Base-by-base conservation (phyloP, 2,888 invertebrate species). In the Synanthedon tipuliformis region DNA sequence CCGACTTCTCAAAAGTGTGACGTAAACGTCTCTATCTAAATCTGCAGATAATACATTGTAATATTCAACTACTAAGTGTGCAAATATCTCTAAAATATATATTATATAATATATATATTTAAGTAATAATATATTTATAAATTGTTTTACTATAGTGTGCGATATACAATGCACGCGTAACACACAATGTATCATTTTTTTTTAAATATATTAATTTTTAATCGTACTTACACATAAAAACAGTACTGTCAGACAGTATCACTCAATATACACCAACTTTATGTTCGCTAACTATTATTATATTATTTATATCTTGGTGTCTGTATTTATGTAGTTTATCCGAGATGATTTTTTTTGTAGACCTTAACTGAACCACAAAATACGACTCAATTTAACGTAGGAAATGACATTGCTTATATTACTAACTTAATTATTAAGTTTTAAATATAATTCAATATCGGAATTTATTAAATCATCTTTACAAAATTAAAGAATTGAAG, bases 41-140 rank as follows among this genome's bases (percentile, higher is more conserved):
- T 77, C 83, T 83, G 86, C 86, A 76, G 79, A 79, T 82, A 83
- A 34, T 79, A 85, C 79, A 78, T 75, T 76, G 72, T 73, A 76
- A 77, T 80, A 82, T 78, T 80, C 69, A 78, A 80, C 85, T 86
- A 85, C 86, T 75, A 78, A 81, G 76, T 82, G 86, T 87, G 86
- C 86, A 87, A 86, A 87, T 87, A 87, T 80, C 75, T 83, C 86
- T 86, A 85, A 87, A 87, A 87, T 86, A 87, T 82, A 81, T 80
- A 73, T 67, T 50, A 45, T 51, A 52, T 50, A 51, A 41, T 27
- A 49, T 54, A 49, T 54, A 50, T 16, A 48, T 41, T 40, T 51
- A 51, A n/a, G 23, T 15, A 45, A 68, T 72, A 68, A 72, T 73
- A 78, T 82, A 79, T 78, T 82, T 81, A 81, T 82, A 78, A 82